A percentile compares a stretch with the other conserved stretches of the same genome.
Conservation (phyloP, 2,797 vertebrate species). For the Clarias fuscus region DNA sequence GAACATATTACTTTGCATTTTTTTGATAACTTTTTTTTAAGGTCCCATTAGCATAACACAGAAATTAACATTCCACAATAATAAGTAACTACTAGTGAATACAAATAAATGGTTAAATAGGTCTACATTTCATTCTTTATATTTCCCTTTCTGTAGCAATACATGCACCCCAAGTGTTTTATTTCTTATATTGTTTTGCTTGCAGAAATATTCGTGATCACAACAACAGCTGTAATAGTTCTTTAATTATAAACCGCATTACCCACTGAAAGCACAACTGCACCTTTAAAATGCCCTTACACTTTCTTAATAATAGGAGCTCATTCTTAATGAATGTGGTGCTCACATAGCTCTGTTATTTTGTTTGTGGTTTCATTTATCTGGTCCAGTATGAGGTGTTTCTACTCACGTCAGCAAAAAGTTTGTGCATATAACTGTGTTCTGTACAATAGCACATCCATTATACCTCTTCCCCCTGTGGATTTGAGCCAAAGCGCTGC, state of each 20-base stretch:
- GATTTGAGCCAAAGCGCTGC: conserved; percentile 10
- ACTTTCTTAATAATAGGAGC: background rate
- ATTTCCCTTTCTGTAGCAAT: background rate
- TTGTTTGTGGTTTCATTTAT: conserved; percentile 32
- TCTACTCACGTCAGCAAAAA: conserved; percentile 38
- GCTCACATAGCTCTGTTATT: conserved; percentile 22
- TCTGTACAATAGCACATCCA: conserved; percentile 36
- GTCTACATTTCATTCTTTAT: background rate
- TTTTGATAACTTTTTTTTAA: background rate
- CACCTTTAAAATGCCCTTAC: background rate
- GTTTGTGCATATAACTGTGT: conserved; percentile 23
- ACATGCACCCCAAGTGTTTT: background rate
- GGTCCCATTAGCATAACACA: background rate
- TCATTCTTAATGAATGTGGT: background rate
- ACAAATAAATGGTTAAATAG: background rate
- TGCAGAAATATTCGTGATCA: background rate
- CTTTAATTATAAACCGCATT: background rate
- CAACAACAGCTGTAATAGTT: background rate
- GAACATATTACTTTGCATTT: background rate
- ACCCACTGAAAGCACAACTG: background rate
- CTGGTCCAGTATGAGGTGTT: conserved; percentile 8
- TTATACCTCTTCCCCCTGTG: conserved; percentile 8
- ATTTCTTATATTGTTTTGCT: background rate
- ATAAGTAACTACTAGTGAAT: background rate
- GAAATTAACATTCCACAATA: background rate